phyloP scores from a whole-genome alignment of 2,797 vertebrate genomes.

The Gymnocypris eckloni region DNA sequence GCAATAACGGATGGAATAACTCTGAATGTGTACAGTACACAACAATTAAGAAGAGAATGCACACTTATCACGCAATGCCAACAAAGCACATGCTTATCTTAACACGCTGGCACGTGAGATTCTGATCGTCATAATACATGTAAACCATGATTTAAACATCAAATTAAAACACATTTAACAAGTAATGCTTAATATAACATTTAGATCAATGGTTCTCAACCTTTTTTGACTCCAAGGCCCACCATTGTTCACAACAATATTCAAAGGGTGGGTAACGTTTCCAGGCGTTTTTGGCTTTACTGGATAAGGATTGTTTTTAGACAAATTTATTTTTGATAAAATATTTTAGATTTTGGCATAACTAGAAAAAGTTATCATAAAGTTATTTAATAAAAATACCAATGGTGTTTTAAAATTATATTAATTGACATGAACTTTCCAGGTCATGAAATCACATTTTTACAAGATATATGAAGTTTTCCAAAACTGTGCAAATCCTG shows the following conservation, averaged over 20 bases:
- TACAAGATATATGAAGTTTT: not conserved
- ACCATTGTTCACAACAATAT: not conserved
- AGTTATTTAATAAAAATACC: not conserved
- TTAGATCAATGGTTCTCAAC: not conserved
- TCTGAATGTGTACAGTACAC: slow-evolving; percentile 63
- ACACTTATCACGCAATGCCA: slow-evolving; percentile 10
- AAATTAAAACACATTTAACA: not conserved
- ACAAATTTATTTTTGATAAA: not conserved
- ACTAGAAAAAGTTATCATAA: not conserved
- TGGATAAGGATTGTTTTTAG: not conserved
- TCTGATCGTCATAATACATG: not conserved
- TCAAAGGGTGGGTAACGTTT: not conserved
- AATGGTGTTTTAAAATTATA: not conserved
- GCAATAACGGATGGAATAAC: slow-evolving; percentile 60
- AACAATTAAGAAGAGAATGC: slow-evolving; percentile 68
- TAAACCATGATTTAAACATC: not conserved
- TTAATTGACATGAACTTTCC: not conserved
- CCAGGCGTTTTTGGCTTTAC: not conserved
- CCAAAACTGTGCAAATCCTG: not conserved
- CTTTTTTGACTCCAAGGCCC: not conserved
- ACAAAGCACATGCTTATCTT: not conserved
- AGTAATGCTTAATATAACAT: not conserved
- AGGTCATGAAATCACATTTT: not conserved
- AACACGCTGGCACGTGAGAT: not conserved
- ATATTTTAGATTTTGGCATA: not conserved